These are phyloP conservation scores for Caiman crocodilus DNA, from an alignment of 2,797 vertebrate species.

Conservation along the genomic window DNA sequence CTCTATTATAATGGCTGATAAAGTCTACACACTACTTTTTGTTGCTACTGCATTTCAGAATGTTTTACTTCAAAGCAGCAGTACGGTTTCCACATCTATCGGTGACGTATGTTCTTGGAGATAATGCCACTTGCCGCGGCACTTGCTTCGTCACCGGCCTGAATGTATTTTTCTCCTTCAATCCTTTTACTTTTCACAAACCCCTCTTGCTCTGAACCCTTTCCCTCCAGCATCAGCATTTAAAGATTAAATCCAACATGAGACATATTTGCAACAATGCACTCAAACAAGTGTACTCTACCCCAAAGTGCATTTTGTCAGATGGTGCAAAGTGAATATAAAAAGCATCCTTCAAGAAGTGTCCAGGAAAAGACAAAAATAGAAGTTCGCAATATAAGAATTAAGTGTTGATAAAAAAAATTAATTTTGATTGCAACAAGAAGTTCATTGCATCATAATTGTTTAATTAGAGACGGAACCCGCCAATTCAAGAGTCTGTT, in stretches of 20 bases:
- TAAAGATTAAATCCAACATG: not conserved
- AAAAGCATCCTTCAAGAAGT: not conserved
- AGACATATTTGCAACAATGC: not conserved
- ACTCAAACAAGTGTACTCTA: not conserved
- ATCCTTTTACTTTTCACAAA: not conserved
- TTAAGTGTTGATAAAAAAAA: not conserved
- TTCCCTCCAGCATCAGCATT: not conserved
- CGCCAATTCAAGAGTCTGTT: not conserved
- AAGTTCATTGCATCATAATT: not conserved
- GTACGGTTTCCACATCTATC: not conserved
- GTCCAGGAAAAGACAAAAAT: accelerated
- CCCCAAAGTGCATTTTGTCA: accelerated
- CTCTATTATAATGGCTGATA: constrained; percentile 36
- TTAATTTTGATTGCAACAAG: not conserved
- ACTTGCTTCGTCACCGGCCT: not conserved
- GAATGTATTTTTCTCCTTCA: not conserved
- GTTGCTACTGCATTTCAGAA: not conserved
- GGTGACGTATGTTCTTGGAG: not conserved
- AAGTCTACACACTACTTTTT: not conserved
- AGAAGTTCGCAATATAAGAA: not conserved
- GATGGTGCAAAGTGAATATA: not conserved
- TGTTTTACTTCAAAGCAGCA: no score
- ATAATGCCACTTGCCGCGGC: not conserved
- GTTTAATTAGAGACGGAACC: not conserved
- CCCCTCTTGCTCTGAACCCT: not conserved